Evolutionary conservation across 2,113 vertebrate species (phyloP).

Genomic region (Zosterops lateralis): DNA sequence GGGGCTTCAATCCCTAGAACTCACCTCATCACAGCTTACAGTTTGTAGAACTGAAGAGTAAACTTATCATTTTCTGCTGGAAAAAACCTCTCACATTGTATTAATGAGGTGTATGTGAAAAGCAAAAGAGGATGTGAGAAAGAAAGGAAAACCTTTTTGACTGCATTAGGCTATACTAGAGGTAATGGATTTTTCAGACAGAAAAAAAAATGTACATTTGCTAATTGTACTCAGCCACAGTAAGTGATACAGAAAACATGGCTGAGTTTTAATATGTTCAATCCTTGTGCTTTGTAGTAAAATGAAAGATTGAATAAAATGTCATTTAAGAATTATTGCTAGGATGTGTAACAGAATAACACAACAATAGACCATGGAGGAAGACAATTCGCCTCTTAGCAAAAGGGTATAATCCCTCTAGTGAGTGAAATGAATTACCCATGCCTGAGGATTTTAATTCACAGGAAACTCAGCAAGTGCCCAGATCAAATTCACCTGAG

Average conservation of each 20-base stretch:
- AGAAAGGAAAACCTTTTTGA: background rate
- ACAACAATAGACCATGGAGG: background rate
- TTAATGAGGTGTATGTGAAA: background rate
- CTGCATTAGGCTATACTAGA: background rate
- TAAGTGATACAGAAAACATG: background rate
- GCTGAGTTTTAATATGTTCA: background rate
- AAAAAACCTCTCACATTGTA: background rate
- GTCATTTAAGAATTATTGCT: background rate
- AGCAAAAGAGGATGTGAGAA: background rate
- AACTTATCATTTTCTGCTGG: background rate
- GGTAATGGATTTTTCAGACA: background rate
- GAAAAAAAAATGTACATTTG: background rate
- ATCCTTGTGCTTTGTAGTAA: background rate
- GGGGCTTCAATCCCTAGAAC: background rate
- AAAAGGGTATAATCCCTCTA: background rate
- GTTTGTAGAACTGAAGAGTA: background rate
- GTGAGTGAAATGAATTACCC: background rate
- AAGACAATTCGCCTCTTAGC: background rate
- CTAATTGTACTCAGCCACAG: background rate
- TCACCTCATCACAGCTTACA: background rate
- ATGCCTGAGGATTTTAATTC: background rate
- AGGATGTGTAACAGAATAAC: background rate
- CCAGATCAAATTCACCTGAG: background rate
- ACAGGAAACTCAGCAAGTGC: background rate
- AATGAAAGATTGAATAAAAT: conserved; percentile 18